Conservation (phyloP, 2,888 invertebrate species). For the Caenorhabditis sp. region DNA sequence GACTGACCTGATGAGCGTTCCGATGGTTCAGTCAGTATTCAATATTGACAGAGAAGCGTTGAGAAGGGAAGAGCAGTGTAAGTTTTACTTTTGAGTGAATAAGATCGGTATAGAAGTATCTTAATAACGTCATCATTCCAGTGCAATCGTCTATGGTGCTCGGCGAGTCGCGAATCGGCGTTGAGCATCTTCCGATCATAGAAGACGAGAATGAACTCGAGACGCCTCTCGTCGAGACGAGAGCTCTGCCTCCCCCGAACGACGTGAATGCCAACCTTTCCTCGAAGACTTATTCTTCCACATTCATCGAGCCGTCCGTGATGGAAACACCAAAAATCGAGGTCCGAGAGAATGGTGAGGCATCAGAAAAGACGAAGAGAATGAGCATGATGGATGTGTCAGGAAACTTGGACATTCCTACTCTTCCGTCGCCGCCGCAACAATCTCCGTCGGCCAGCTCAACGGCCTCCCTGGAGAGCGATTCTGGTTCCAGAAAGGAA, state of each 20-base stretch:
- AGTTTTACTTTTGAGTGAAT: constrained; percentile 9
- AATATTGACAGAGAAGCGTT: constrained; percentile 62
- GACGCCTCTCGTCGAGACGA: constrained; percentile 64
- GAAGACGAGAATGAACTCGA: constrained; percentile 64
- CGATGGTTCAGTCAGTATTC: constrained; percentile 53
- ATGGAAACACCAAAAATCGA: constrained; percentile 26
- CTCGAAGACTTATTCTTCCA: background rate
- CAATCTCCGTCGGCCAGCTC: constrained; percentile 21
- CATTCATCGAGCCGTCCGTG: constrained; percentile 7
- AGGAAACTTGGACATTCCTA: constrained; percentile 22
- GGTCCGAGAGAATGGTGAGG: constrained; percentile 36
- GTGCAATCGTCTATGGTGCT: constrained; percentile 65
- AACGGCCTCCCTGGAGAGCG: constrained; percentile 31
- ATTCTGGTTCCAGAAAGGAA: constrained; percentile 25
- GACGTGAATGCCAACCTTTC: constrained; percentile 34
- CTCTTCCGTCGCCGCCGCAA: constrained; percentile 17
- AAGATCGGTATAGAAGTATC: background rate
- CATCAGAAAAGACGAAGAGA: background rate
- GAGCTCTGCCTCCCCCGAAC: constrained; percentile 37
- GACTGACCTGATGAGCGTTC: constrained; percentile 59
- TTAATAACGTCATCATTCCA: constrained; percentile 55
- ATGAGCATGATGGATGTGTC: constrained; percentile 33
- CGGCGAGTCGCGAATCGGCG: constrained; percentile 63
- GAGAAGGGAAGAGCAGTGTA: constrained; percentile 60
- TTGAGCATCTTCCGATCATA: constrained; percentile 67